Evolutionary conservation across 2,113 vertebrate genomes (phyloP).

Genomic region (Myrmecobius fasciatus): DNA sequence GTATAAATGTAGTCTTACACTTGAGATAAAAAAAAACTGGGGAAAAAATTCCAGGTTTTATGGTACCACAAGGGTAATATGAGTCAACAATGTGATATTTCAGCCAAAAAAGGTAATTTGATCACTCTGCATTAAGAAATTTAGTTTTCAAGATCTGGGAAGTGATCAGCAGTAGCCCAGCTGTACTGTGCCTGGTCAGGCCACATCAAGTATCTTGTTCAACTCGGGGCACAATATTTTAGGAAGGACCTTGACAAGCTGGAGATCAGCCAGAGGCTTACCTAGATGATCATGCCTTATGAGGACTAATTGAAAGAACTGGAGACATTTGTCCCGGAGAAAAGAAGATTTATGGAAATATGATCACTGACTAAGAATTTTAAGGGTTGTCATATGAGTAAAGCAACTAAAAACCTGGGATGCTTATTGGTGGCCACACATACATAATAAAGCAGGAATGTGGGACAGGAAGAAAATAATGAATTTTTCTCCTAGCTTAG

Average conservation of each 20-base stretch:
- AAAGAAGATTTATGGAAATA: background rate
- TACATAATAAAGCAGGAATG: background rate
- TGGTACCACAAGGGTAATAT: background rate
- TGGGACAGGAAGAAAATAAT: conserved; percentile 2
- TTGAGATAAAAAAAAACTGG: background rate
- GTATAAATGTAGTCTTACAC: background rate
- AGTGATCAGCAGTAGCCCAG: background rate
- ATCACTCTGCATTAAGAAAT: background rate
- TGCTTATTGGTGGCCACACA: background rate
- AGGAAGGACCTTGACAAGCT: background rate
- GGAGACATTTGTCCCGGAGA: background rate
- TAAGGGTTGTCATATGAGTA: background rate
- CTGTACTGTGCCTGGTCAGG: background rate
- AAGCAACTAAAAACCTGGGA: background rate
- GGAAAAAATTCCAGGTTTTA: background rate
- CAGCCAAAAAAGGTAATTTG: background rate
- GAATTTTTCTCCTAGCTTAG: background rate
- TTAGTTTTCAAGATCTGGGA: background rate
- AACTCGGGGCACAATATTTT: background rate
- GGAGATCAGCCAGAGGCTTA: background rate
- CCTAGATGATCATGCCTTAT: background rate
- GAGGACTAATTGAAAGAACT: background rate
- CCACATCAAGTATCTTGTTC: background rate
- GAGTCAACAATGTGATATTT: background rate
- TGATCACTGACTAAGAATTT: background rate